A percentile compares a stretch with the other conserved stretches of the same genome.
Conservation (phyloP, 2,888 invertebrate genomes). For the Nomada goodeniana region DNA sequence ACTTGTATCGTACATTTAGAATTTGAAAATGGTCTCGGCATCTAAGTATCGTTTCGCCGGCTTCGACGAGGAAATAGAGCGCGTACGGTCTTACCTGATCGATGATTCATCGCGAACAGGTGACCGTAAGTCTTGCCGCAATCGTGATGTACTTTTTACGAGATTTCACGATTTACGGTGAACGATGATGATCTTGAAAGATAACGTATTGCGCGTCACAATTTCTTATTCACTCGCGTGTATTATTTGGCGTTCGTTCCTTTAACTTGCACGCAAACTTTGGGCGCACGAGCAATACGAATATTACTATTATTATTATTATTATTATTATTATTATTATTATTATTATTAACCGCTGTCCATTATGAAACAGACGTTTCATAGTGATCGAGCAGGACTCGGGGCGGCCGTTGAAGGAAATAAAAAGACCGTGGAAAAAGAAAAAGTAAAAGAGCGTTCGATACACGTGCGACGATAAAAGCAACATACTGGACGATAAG, state of each 20-base stretch:
- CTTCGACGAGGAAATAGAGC: conserved; percentile 1
- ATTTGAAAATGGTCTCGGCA: background rate
- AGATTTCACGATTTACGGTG: background rate
- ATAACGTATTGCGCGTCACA: too few relatives aligned
- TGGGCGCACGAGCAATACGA: too few relatives aligned
- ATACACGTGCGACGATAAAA: conserved; percentile 56
- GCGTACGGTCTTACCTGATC: background rate
- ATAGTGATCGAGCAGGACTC: background rate
- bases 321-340: too few relatives aligned
- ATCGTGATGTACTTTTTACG: background rate
- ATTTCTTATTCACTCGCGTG: too few relatives aligned
- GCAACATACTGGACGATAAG: conserved; percentile 47
- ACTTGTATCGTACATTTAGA: too few relatives aligned
- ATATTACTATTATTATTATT: too few relatives aligned
- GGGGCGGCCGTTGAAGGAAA: background rate
- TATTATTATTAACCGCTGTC: too few relatives aligned
- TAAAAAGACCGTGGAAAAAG: background rate
- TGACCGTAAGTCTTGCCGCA: background rate
- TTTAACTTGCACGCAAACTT: too few relatives aligned
- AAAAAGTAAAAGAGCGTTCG: conserved; percentile 27
- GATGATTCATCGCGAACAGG: conserved; percentile 12
- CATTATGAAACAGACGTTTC: background rate
- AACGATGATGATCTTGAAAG: too few relatives aligned
- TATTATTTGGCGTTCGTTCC: too few relatives aligned
- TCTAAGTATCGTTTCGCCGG: background rate